Conservation (phyloP, 2,888 invertebrate species). For the Orthosia gothica region DNA sequence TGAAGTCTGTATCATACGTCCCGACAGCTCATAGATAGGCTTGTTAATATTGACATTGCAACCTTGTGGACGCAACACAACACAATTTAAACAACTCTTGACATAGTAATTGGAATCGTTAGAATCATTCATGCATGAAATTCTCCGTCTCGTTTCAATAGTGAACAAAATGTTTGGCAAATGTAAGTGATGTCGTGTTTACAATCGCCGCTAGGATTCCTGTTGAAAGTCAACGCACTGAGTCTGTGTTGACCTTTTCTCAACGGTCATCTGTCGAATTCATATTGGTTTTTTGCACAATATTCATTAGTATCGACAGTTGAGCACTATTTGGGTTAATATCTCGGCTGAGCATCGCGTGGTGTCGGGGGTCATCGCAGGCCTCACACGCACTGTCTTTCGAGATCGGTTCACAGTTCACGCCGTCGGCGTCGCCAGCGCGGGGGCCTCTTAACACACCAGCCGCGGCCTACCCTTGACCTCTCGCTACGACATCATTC, state of each 20-base stretch:
- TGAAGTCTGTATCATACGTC: slow-evolving; percentile 42
- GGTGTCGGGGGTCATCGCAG: slow-evolving; percentile 44
- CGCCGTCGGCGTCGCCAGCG: too few relatives aligned
- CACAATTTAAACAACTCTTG: slow-evolving; percentile 30
- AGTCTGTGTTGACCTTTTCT: slow-evolving; percentile 67
- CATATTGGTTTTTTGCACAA: slow-evolving; percentile 56
- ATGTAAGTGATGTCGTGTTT: slow-evolving; percentile 55
- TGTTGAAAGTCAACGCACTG: slow-evolving; percentile 70
- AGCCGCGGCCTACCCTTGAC: slow-evolving; percentile 67
- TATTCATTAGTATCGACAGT: slow-evolving; percentile 51
- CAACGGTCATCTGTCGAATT: slow-evolving; percentile 49
- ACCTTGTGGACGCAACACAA: slow-evolving; percentile 51
- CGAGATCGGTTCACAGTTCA: slow-evolving; percentile 59
- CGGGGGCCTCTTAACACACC: slow-evolving; percentile 46
- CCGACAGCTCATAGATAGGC: slow-evolving; percentile 33
- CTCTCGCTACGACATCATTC: slow-evolving; percentile 67
- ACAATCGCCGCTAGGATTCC: slow-evolving; percentile 53
- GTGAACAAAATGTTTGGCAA: slow-evolving; percentile 43
- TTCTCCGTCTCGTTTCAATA: slow-evolving; percentile 43
- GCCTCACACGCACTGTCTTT: slow-evolving; percentile 40
- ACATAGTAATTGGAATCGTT: slow-evolving; percentile 48
- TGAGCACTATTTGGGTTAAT: slow-evolving; percentile 56
- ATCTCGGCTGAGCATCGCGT: slow-evolving; percentile 26
- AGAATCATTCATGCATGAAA: slow-evolving; percentile 39
- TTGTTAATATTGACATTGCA: slow-evolving; percentile 47